Evolutionary conservation across 1,140 invertebrate species (phyloP), one percentile per base, ranked within the genome.

Genomic region (Neoseiulus cucumeris): DNA sequence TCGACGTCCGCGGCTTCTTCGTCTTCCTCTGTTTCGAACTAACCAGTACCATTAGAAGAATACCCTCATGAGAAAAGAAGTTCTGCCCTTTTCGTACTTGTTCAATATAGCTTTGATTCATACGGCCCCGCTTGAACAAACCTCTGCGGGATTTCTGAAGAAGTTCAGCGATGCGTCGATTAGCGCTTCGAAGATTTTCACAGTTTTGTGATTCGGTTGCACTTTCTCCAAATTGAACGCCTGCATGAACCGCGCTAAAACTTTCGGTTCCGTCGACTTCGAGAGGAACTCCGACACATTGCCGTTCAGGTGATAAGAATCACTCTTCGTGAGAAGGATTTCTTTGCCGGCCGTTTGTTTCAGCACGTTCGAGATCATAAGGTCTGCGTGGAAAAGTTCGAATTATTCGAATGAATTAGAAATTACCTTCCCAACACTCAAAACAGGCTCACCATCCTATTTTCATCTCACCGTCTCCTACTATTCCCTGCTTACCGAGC

Each of bases 211-310:
- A 6, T 9, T 25, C 14, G 51, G 51, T 17, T 14, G 17, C 25
- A 33, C 14, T 59, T 59, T 59, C 33, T 59, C 51, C 14, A 59
- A 29, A 25, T 59, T 59, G 51, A 59, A 59, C 2, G 51, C 51
- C 6, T 33, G 17, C 51, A 59, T 59, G 33, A 59, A 59, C 25
- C 51, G 17, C 12, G 22, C 51, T 17, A 59, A 1, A 2, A 59
- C 51, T 25, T 25, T 14, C 33, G 33, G 22, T 9, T 59, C 51
- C 14, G 25, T 25, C 14, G 14, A 29, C 22, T 33, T 12, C 1
- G 14, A 14, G 14, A 59, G 22, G 9, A 59, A 59, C 22, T 59
- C 17, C 4, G 51, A 12, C 51, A 59, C 51, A 9, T 59, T 59
- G 51, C 14, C 25, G 22, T 18, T 59, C 25, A 59, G 51, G 22